Evolutionary conservation across 2,113 vertebrate genomes (phyloP).

Genomic region (Chloebia gouldiae): DNA sequence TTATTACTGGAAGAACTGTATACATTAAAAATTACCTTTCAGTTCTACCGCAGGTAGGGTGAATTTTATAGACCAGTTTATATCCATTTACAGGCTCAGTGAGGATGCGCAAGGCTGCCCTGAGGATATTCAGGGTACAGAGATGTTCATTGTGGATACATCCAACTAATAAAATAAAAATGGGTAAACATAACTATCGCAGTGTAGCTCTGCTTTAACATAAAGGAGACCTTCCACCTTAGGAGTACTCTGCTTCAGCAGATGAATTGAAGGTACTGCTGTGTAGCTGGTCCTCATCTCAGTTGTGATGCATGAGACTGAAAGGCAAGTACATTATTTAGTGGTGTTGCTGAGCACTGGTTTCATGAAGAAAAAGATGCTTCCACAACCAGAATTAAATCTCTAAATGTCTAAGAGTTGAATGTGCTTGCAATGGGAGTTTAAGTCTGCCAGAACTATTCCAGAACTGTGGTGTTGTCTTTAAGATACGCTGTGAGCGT

Average conservation of each 20-base stretch:
- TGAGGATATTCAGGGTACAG: not conserved
- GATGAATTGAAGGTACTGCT: not conserved
- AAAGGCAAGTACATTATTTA: not conserved
- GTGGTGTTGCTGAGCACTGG: not conserved
- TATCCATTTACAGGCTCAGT: not conserved
- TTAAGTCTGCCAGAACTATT: not conserved
- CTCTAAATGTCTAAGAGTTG: not conserved
- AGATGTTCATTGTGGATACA: not conserved
- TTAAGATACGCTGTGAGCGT: constrained; percentile 91
- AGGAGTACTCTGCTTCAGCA: not conserved
- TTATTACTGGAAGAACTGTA: not conserved
- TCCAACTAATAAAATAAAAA: not conserved
- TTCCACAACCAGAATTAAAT: not conserved
- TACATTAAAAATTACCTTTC: not conserved
- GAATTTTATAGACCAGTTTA: not conserved
- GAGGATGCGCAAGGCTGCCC: not conserved
- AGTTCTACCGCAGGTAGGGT: not conserved
- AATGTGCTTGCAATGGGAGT: not conserved
- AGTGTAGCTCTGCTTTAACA: not conserved
- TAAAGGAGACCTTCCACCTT: not conserved
- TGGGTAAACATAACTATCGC: not conserved
- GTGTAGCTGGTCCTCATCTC: not conserved
- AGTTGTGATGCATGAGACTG: not conserved
- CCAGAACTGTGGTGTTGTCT: not conserved
- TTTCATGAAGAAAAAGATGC: not conserved